phyloP scores from a whole-genome alignment of 2,888 invertebrate genomes.

The Drosophila formosana region DNA sequence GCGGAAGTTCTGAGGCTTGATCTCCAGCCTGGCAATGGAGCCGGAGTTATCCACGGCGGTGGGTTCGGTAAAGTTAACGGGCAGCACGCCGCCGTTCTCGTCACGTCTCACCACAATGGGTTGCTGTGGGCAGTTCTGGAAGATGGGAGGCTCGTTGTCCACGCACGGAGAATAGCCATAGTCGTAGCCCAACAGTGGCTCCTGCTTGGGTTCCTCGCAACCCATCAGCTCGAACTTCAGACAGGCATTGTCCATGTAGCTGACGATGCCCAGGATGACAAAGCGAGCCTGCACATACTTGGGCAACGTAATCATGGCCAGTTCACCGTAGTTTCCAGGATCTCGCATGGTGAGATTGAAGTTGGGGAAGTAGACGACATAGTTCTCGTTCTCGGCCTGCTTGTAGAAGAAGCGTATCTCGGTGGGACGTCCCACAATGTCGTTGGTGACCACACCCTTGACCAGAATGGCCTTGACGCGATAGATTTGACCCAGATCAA shows the following conservation, averaged over 20 bases:
- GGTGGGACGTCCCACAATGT: constrained; percentile 97
- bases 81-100: constrained; percentile 93
- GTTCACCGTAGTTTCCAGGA: constrained; percentile 98
- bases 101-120: constrained; percentile 96
- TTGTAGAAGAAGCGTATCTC: constrained; percentile 99
- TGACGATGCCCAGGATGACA: constrained; percentile 97
- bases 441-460: constrained; percentile 97
- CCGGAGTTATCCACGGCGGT: constrained; percentile 98
- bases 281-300: constrained; percentile 97
- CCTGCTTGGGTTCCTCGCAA: constrained; percentile 93
- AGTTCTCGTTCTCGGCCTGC: constrained; percentile 96
- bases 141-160: constrained; percentile 97
- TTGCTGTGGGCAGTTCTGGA: constrained; percentile 97
- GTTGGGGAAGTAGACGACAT: constrained; percentile 98
- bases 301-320: constrained; percentile 97
- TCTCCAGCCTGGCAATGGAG: constrained; percentile 95
- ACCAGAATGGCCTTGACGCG: constrained; percentile 96
- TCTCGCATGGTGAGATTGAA: constrained; percentile 97
- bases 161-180: constrained; percentile 97
- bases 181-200: constrained; percentile 95
- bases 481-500: constrained; percentile 96
- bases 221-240: constrained; percentile 98
- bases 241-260: constrained; percentile 98
- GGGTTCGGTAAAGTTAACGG: constrained; percentile 97
- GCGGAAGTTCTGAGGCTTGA: constrained; percentile 95